Evolutionary conservation across 1,140 invertebrate genomes (phyloP), one percentile per base, ranked within the genome.

Genomic region (Drosophila miranda): DNA sequence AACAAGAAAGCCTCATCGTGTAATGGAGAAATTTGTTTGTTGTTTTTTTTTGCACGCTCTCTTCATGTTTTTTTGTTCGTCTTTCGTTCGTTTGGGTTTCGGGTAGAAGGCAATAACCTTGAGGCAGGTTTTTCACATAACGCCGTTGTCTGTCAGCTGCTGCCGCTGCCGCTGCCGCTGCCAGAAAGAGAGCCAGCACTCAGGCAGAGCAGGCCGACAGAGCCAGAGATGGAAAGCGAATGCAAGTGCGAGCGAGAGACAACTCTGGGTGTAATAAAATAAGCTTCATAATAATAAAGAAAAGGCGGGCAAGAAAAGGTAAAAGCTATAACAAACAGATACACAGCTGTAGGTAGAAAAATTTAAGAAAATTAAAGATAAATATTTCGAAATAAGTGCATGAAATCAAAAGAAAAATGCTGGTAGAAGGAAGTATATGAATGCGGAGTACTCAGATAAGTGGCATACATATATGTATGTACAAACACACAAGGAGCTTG

Each of bases 51-150:
- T 86, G 76, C 66, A 52, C 67, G 56, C 67, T 83, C 61, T 72
- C 75, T 83, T 38, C 34, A 9, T 34, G 11, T 34, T 38, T 38
- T 38, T 38, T 79, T 84, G 16, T 64, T 70, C 71, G 51, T 41
- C 49, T 74, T 73, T 38, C 76, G 86, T 64, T 70, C 71, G 51
- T 43, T 44, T 74, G 68, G 61, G 56, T 70, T 71, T 83, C 61
- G 75, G 64, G 44, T 54, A 78, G 51, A 75, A 84, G 82, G 81
- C 81, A 84, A 84, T 77, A 86, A 84, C 81, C 81, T 84, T 84
- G 81, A 86, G 81, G 81, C 81, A 84, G 81, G 81, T 86, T 84
- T 84, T 84, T 84, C 81, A 86, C 68, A 84, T 77, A 63, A 71
- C 74, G 60, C 28, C 56, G 51, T 44, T 70, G 54, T 62, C 43